A percentile compares a stretch with the other conserved stretches of the same genome.
These are phyloP conservation scores for Lacanobia oleracea DNA, from an alignment of 2,888 invertebrate genomes.

Conservation along the genomic window DNA sequence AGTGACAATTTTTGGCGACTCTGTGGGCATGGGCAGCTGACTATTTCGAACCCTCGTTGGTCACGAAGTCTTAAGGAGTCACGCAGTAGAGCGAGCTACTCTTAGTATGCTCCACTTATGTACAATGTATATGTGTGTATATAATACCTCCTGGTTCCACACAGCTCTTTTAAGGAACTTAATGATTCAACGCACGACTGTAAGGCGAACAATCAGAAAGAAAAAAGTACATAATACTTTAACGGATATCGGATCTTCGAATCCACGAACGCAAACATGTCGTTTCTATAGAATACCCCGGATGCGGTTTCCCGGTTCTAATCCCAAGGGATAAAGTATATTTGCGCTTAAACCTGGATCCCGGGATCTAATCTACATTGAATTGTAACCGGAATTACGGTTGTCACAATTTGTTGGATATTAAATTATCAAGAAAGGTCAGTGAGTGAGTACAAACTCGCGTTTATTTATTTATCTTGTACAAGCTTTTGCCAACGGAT, in stretches of 20 bases:
- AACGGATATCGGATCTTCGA: not conserved
- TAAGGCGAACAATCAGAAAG: not conserved
- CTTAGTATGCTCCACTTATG: no score
- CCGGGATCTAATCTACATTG: constrained; percentile 42
- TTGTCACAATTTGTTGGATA: constrained; percentile 41
- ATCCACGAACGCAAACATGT: constrained; percentile 14
- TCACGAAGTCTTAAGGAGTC: no score
- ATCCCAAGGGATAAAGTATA: constrained; percentile 53
- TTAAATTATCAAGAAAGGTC: constrained; percentile 47
- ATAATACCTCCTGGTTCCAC: not conserved
- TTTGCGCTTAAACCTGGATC: constrained; percentile 39
- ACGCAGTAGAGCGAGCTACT: no score
- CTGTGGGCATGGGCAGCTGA: no score
- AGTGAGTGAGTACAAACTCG: not conserved
- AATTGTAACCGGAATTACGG: constrained; percentile 48
- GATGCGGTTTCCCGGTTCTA: constrained; percentile 36
- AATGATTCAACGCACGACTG: not conserved
- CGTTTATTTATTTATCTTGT: not conserved
- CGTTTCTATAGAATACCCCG: constrained; percentile 11
- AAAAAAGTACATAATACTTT: not conserved
- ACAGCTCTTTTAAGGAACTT: not conserved
- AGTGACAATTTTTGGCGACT: no score
- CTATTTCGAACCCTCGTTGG: no score
- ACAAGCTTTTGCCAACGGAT: no score
- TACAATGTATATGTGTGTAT: no score